Evolutionary conservation across 1,140 invertebrate species (phyloP), one percentile per base, ranked within the genome.

Genomic region (Monochamus saltuarius): DNA sequence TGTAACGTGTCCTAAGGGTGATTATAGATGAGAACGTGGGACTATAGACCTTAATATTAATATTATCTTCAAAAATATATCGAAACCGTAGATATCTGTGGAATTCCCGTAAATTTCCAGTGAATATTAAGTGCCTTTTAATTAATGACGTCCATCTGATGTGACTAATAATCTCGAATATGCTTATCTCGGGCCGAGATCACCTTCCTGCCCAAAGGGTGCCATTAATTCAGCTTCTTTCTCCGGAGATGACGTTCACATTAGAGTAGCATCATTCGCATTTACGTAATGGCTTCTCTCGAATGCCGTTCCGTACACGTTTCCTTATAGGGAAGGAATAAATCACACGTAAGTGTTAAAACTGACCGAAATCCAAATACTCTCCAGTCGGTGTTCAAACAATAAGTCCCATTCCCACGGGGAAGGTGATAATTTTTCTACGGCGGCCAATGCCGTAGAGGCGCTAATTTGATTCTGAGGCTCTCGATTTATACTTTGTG

Each of bases 241-340:
- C 29, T 47, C 13, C 45, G 17, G 29, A 47, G 45, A 47, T 47
- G 45, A 47, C 45, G 29, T 29, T 47, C 29, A 47, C 45, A 47
- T 47, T 47, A 47, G 45, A 29, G 22, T 6, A 47, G 17, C 19
- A 47, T 47, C 45, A 17, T 47, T 47, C 45, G 19, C 45, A 22
- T 47, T 47, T 47, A 47, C 29, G 29, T 47, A 47, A 47, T 47
- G 45, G 45, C 17, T 11, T 47, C 45, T 47, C 45, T 29, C 17
- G n/a, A 47, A 47, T 47, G 45, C 45, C 45, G 45, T 47, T 47
- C 29, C 45, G 29, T 17, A 11, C 45, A 22, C 14, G 45, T 19
- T 47, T 47, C 45, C 45, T 47, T 47, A 47, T 47, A 47, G 45
- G 45, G 45, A 47, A 47, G 13, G 17, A 47, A 47, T 47, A 47